Evolutionary conservation across 2,113 vertebrate species (phyloP), one percentile per base, ranked within the genome.

Genomic region (Bubo scandiacus): DNA sequence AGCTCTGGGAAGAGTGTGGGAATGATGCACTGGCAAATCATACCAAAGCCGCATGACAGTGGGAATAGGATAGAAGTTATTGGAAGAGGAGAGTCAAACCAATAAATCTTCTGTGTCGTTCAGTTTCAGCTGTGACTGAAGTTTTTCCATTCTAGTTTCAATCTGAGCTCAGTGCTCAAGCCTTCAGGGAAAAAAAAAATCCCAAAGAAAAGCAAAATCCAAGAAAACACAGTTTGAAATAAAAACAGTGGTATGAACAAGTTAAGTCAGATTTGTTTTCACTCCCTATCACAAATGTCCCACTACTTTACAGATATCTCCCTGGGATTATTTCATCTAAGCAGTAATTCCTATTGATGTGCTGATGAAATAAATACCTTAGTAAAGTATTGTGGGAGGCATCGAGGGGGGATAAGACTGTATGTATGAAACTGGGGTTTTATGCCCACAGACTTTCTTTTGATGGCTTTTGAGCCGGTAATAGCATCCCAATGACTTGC

Each of bases 51-150:
- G 63, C 86, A 75, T 54, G 79, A 40, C 59, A 88, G 62, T 74
- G 52, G 86, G 86, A 85, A 81, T 66, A 63, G 17, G 29, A 78
- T 73, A 77, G 51, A 94, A 89, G 21, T 95, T 81, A 49, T 68
- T 91, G 77, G 58, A 92, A 88, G 75, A 71, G 43, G 12, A 61
- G 43, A 94, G 66, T 91, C 52, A 77, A 84, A 82, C 61, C 73
- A 72, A 25, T 94, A 92, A 86, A 88, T 94, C 78, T 92, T 89
- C n/a, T 81, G 47, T 81, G 52, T 91, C 23, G 0, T 67, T 95
- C 43, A 49, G 45, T 80, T 96, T 93, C 40, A 77, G 34, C 78
- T 77, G 49, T 95, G 87, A 82, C 93, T 90, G 45, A 95, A 85
- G 63, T 75, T 94, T 88, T 90, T 90, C 90, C 54, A 42, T 87